Conservation (phyloP, 2,797 vertebrate species). For the Linurgus olivaceus region DNA sequence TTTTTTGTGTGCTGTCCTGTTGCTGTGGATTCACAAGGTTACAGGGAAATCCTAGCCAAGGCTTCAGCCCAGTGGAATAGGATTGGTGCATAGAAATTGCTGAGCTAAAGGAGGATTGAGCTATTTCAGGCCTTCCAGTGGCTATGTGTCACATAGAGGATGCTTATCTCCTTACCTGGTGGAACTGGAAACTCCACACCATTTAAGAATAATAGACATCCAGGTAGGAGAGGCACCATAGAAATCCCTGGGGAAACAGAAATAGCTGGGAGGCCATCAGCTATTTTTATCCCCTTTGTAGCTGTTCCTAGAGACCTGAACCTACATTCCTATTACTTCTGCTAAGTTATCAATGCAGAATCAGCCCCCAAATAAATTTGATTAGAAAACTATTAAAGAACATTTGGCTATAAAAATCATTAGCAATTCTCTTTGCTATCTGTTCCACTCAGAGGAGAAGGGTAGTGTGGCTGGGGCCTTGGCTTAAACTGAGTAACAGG, state of each 20-base stretch:
- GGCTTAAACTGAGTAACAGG: slow-evolving; percentile 12
- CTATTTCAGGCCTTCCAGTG: not conserved
- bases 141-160: not conserved
- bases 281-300: not conserved
- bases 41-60: not conserved
- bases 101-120: not conserved
- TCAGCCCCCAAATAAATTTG: not conserved
- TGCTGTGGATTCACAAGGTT: not conserved
- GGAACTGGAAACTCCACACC: not conserved
- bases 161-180: not conserved
- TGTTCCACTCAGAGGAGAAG: not conserved
- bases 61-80: not conserved
- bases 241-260: not conserved
- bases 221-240: not conserved
- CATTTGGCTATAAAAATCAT: slow-evolving; percentile 32
- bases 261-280: not conserved
- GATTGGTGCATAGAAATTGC: not conserved
- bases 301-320: not conserved
- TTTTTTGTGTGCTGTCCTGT: not conserved
- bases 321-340: not conserved
- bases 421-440: slow-evolving; percentile 11
- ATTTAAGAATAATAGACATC: not conserved
- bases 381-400: slow-evolving; percentile 18
- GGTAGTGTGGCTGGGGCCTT: not conserved
- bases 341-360: not conserved